Conservation (phyloP, 1,140 invertebrate species). For the Littorina saxatilis region DNA sequence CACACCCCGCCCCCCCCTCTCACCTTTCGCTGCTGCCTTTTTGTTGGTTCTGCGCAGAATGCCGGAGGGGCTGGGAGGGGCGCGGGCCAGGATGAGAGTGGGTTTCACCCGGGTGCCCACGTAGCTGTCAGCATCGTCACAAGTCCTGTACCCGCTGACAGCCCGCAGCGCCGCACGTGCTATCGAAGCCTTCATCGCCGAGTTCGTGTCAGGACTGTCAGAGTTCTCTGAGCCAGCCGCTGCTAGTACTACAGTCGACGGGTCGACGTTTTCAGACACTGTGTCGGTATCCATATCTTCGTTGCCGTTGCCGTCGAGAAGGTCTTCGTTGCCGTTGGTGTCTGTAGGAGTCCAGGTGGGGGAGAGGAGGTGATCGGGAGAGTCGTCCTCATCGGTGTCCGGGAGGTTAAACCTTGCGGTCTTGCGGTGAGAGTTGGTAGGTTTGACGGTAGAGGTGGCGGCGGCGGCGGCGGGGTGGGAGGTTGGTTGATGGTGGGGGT, state of each 20-base stretch:
- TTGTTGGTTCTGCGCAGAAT: constrained; percentile 25
- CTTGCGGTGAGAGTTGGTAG: not conserved
- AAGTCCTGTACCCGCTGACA: constrained; percentile 29
- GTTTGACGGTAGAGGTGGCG: too few relatives aligned
- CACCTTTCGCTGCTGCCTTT: constrained; percentile 12
- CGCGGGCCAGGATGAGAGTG: constrained; percentile 22
- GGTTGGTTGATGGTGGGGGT: too few relatives aligned
- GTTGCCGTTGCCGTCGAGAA: not conserved
- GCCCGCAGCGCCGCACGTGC: constrained; percentile 12
- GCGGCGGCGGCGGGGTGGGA: not conserved
- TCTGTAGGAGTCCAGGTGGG: not conserved
- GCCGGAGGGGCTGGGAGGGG: constrained; percentile 23
- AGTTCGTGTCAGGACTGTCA: not conserved
- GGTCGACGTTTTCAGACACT: not conserved
- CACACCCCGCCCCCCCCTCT: not conserved
- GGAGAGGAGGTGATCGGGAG: too few relatives aligned
- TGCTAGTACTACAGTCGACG: not conserved
- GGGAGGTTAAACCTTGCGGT: not conserved
- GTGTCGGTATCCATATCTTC: not conserved
- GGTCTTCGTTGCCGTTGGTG: not conserved
- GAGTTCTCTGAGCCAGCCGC: not conserved
- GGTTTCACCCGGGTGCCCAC: constrained; percentile 16
- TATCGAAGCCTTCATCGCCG: not conserved
- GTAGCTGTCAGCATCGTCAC: constrained; percentile 28
- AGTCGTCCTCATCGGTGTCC: too few relatives aligned